A percentile compares a stretch with the other conserved stretches of the same genome.
phyloP scores from a whole-genome alignment of 2,888 invertebrate species.

The Tillus elongatus region DNA sequence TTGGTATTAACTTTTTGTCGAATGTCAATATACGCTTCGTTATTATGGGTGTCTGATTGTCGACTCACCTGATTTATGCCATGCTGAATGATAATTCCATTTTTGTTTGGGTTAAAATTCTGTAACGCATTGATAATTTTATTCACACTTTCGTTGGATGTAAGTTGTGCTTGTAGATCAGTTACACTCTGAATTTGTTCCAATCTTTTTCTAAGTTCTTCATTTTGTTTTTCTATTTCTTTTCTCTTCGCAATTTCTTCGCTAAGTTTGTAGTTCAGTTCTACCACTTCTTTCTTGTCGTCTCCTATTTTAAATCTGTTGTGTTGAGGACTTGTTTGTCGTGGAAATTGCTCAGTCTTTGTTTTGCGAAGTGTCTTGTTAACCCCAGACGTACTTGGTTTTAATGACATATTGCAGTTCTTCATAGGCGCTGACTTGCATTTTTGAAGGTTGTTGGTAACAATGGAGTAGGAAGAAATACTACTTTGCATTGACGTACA shows the following conservation, averaged over 20 bases:
- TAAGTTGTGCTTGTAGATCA: too few relatives aligned
- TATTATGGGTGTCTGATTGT: background rate
- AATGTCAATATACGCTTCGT: background rate
- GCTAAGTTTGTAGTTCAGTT: conserved; percentile 51
- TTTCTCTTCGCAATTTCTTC: conserved; percentile 54
- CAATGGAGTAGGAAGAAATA: conserved; percentile 15
- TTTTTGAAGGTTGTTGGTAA: conserved; percentile 24
- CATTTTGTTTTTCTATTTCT: conserved; percentile 53
- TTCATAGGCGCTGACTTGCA: conserved; percentile 30
- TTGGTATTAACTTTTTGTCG: too few relatives aligned
- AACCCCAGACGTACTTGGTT: too few relatives aligned
- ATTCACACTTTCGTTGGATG: too few relatives aligned
- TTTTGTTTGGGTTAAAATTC: too few relatives aligned
- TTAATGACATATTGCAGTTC: conserved; percentile 4
- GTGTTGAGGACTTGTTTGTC: background rate
- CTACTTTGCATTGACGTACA: conserved; percentile 14
- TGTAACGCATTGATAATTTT: conserved; percentile 2
- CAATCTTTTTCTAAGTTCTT: conserved; percentile 52
- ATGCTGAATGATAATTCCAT: too few relatives aligned
- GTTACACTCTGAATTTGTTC: conserved; percentile 42
- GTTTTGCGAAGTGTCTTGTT: background rate
- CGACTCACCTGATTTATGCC: too few relatives aligned
- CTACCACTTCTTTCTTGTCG: conserved; percentile 9
- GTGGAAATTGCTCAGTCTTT: background rate
- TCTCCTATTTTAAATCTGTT: background rate